Percentiles rank a stretch among this genome's conserved stretches.
phyloP scores from a whole-genome alignment of 2,113 vertebrate genomes.

The human region DNA sequence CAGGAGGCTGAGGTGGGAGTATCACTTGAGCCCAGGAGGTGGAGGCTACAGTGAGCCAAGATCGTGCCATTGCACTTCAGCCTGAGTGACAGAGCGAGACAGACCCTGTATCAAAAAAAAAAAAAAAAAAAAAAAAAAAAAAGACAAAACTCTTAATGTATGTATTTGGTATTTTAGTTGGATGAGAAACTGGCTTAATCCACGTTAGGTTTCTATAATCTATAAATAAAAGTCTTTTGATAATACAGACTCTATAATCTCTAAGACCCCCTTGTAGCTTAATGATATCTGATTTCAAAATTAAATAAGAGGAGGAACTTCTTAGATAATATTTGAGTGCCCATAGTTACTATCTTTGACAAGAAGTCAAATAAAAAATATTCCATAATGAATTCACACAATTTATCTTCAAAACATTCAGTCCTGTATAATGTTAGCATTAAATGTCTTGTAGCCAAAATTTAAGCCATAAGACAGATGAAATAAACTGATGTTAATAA shows the following conservation, averaged over 20 bases:
- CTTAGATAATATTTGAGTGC: conserved; percentile 41
- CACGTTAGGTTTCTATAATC: neutral
- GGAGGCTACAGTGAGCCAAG: too few relatives aligned
- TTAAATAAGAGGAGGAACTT: neutral
- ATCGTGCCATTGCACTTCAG: too few relatives aligned
- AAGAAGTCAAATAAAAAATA: conserved; percentile 53
- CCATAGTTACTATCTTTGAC: conserved; percentile 35
- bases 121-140: too few relatives aligned
- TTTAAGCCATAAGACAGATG: neutral
- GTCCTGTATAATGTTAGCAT: neutral
- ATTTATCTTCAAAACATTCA: neutral
- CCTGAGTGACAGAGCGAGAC: too few relatives aligned
- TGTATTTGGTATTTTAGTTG: neutral
- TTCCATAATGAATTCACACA: neutral
- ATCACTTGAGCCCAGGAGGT: too few relatives aligned
- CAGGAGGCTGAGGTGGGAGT: too few relatives aligned
- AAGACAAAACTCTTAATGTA: neutral
- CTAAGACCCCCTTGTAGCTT: neutral
- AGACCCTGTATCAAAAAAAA: too few relatives aligned
- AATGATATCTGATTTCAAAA: conserved; percentile 17
- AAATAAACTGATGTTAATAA: neutral
- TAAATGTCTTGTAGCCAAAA: neutral
- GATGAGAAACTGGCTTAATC: neutral
- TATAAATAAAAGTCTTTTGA: conserved; percentile 31
- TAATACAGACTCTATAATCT: neutral